Evolutionary conservation across 2,797 vertebrate species (phyloP).

Genomic region (Carcharodon carcharias): DNA sequence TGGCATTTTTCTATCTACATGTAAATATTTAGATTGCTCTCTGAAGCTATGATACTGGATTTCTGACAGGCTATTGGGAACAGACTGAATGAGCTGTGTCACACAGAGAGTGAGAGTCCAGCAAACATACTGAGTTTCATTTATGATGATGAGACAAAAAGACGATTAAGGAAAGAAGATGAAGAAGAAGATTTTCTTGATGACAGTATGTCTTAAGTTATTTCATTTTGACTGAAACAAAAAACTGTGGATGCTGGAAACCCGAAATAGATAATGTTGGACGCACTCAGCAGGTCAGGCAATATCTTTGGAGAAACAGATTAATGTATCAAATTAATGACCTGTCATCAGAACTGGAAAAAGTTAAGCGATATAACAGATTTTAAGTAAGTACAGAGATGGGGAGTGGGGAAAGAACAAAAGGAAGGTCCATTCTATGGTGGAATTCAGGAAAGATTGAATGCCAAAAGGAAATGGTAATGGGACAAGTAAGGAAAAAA

Average conservation of each 20-base stretch:
- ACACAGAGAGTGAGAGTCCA: slow-evolving; percentile 90
- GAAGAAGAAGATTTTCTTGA: slow-evolving; percentile 98
- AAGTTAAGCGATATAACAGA: background rate
- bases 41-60: background rate
- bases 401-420: background rate
- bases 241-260: background rate
- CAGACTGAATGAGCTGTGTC: slow-evolving; percentile 87
- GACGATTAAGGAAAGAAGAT: slow-evolving; percentile 89
- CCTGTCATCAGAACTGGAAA: background rate
- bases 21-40: background rate
- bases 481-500: too few species aligned
- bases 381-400: too few species aligned
- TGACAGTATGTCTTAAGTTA: slow-evolving; percentile 76
- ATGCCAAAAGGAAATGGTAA: too few species aligned
- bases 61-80: slow-evolving; percentile 78
- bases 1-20: background rate
- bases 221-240: background rate
- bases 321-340: background rate
- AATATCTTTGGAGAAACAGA: background rate
- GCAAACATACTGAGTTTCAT: slow-evolving; percentile 93
- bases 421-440: background rate
- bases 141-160: slow-evolving; percentile 94
- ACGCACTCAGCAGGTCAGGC: background rate
- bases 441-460: background rate
- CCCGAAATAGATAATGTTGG: background rate